Evolutionary conservation across 1,140 invertebrate genomes (phyloP), one percentile per base, ranked within the genome.

Genomic region (Cataglyphis hispanica): DNA sequence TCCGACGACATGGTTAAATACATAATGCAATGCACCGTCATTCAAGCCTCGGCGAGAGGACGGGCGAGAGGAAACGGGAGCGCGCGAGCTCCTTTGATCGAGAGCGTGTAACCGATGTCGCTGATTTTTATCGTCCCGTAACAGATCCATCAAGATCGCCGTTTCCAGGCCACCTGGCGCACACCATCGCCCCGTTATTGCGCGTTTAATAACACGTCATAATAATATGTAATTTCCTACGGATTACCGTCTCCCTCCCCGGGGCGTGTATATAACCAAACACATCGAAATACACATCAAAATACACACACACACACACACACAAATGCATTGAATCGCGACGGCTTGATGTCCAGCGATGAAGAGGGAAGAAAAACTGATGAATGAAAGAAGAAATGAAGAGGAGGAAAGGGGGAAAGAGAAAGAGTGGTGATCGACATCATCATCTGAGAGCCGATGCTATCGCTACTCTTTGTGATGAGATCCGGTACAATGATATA

Each of bases 391-490:
- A 85, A 72, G 69, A 69, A 31, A 64, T 25, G 56, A 69, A 31
- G 50, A 50, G 46, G 19, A 16, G 16, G 4, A 50, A 13, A 60
- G 72, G 72, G 69, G 50, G 64, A 61, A 11, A 22, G 40, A n/a
- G 13, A 6, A 50, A 19, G 46, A 43, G 22, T 64, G 76, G 74
- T 83, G 87, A 89, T 87, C 90, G 84, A 90, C 89, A 90, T 31
- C 31, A 31, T 31, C 31, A 31, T 31, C 31, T 86, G 86, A 90
- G 88, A 84, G 69, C 84, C 77, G 92, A 92, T 92, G 87, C 83
- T 92, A 92, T 92, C 92, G 91, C 87, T 85, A 88, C 89, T 91
- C 89, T 92, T 92, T 92, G 92, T 92, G 89, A 92, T 91, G 90
- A 92, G 91, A 91, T 92, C 83, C 89, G 63, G 88, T 66, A 88